phyloP scores from a whole-genome alignment of 2,113 vertebrate genomes.

The Crotalus horridus region DNA sequence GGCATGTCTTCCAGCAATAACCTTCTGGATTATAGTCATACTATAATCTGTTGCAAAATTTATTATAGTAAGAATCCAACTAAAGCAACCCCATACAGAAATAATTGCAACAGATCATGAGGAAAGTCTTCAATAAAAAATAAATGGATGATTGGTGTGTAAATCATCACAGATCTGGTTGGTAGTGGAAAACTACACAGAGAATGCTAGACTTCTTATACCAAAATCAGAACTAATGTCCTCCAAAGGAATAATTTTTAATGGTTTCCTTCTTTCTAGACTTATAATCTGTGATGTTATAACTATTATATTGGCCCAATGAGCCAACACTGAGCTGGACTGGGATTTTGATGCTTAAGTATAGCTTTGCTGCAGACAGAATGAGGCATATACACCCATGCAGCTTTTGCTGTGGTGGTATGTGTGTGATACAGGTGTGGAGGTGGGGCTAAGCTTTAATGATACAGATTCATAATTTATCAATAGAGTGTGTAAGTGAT shows the following conservation, averaged over 20 bases:
- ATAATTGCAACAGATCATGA: neutral
- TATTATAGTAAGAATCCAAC: neutral
- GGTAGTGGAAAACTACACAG: neutral
- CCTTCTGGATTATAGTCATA: neutral
- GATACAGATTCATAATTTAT: constrained; percentile 62
- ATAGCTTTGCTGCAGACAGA: constrained; percentile 35
- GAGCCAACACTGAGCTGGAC: constrained; percentile 50
- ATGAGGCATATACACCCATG: neutral
- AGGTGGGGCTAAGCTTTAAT: constrained; percentile 52
- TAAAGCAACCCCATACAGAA: neutral
- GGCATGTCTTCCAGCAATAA: neutral
- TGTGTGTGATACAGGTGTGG: constrained; percentile 9
- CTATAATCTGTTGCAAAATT: neutral
- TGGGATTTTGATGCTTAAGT: constrained; percentile 44
- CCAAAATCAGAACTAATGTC: neutral
- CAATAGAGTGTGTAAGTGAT: constrained; percentile 55
- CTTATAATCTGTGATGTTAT: neutral
- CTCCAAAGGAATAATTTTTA: neutral
- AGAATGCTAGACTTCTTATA: neutral
- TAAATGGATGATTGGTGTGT: neutral
- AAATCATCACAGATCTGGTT: neutral
- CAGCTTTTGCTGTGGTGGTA: neutral
- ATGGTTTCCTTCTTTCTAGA: accelerated
- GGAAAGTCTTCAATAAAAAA: neutral
- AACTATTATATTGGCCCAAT: neutral